phyloP scores from a whole-genome alignment of 2,888 invertebrate species.

The Cantharis nigra region DNA sequence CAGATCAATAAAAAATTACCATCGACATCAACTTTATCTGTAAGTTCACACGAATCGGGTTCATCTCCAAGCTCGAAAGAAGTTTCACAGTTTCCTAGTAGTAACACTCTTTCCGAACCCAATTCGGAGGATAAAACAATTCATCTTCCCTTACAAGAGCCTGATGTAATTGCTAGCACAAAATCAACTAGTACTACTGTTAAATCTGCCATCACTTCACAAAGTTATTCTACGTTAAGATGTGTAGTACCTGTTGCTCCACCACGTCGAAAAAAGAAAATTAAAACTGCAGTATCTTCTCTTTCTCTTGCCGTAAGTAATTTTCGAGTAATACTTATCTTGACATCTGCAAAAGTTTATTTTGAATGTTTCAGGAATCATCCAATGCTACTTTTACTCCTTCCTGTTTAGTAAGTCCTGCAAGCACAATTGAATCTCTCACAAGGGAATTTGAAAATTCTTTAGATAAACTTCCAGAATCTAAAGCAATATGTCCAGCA shows the following conservation, averaged over 20 bases:
- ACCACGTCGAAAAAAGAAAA: constrained; percentile 78
- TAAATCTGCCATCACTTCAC: constrained; percentile 40
- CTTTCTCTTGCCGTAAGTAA: constrained; percentile 40
- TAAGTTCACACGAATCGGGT: constrained; percentile 52
- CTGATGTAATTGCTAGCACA: constrained; percentile 92
- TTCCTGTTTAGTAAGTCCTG: constrained; percentile 71
- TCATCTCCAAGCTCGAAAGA: constrained; percentile 54
- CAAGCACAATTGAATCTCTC: constrained; percentile 77
- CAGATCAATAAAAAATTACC: constrained; percentile 43
- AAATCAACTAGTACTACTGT: constrained; percentile 63
- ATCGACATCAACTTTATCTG: constrained; percentile 50
- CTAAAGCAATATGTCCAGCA: constrained; percentile 20
- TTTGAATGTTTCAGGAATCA: constrained; percentile 40
- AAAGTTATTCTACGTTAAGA: constrained; percentile 28
- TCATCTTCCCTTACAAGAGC: constrained; percentile 71
- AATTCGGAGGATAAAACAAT: constrained; percentile 35
- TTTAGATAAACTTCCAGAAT: constrained; percentile 58
- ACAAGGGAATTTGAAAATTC: constrained; percentile 84
- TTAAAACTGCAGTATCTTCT: constrained; percentile 47
- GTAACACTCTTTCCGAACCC: constrained; percentile 45
- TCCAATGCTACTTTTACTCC: constrained; percentile 51
- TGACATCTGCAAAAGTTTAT: neutral
- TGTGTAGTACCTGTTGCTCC: constrained; percentile 70
- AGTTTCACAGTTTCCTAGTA: constrained; percentile 51
- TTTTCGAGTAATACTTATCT: neutral